Percentiles rank a stretch among this genome's conserved stretches.
Evolutionary conservation across 2,888 invertebrate genomes (phyloP).

Genomic region (Disparrhopalites patrizii): DNA sequence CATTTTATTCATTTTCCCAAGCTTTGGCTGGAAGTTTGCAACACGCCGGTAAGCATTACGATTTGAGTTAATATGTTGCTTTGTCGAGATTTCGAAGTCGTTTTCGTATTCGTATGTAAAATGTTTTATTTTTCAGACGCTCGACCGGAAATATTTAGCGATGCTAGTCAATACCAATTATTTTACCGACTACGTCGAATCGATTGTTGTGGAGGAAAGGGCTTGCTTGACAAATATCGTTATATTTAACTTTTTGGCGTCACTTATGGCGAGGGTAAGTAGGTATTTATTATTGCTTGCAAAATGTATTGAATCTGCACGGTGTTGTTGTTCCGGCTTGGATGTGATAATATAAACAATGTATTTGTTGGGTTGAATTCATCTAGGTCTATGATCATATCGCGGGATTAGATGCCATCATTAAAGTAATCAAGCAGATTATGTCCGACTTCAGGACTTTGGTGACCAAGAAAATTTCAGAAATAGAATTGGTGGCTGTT

Average conservation of each 20-base stretch:
- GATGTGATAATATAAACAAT: no score
- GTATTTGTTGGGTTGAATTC: no score
- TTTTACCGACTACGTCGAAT: conserved; percentile 83
- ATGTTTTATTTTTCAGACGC: conserved; percentile 57
- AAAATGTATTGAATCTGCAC: no score
- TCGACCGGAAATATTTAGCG: conserved; percentile 74
- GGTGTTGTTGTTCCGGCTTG: no score
- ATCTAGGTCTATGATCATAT: conserved; percentile 41
- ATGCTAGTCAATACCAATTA: conserved; percentile 76
- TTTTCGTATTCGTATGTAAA: no score
- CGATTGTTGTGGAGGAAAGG: conserved; percentile 82
- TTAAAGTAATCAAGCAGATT: conserved; percentile 6
- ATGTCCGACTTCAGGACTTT: neutral
- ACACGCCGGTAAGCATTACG: conserved; percentile 60
- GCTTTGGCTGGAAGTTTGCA: conserved; percentile 84
- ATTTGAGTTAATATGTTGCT: neutral
- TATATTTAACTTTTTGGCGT: conserved; percentile 80
- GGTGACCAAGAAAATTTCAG: conserved; percentile 26
- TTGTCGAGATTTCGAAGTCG: no score
- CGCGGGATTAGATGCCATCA: neutral
- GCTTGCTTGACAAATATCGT: conserved; percentile 76
- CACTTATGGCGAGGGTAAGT: conserved; percentile 81
- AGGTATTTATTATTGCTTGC: neutral
- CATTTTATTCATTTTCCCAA: conserved; percentile 85
- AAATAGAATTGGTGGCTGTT: conserved; percentile 38